These are phyloP conservation scores for Strongylocentrotus purpuratus DNA, from an alignment of 35 echinoderm and acorn worm genomes.

Conservation along the genomic window DNA sequence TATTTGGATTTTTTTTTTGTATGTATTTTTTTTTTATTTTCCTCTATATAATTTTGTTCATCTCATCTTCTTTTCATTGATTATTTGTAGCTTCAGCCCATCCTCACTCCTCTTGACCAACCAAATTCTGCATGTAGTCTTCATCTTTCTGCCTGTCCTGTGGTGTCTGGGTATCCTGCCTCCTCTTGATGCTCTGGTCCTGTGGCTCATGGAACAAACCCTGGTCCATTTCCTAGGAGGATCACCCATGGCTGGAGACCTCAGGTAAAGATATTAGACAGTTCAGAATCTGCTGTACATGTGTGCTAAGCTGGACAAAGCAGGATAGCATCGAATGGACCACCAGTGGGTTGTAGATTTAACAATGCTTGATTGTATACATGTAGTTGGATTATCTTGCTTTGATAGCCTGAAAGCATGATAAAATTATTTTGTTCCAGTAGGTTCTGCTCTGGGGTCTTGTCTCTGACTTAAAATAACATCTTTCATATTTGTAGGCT, in stretches of 20 bases:
- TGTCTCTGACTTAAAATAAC: no score
- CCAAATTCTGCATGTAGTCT: conserved; percentile 76
- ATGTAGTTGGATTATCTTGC: no score
- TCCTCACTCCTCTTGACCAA: conserved; percentile 38
- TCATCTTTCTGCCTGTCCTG: conserved; percentile 74
- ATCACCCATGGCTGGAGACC: conserved; percentile 86
- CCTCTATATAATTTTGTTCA: background rate
- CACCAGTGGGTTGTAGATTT: no score
- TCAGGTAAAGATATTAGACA: conserved; percentile 66
- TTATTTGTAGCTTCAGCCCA: conserved; percentile 47
- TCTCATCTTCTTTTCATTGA: no score
- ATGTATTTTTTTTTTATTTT: background rate
- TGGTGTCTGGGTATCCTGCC: conserved; percentile 76
- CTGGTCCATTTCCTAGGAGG: conserved; percentile 73
- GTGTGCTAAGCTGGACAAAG: no score
- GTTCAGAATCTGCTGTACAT: no score
- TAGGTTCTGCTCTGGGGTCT: no score
- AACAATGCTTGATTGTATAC: no score
- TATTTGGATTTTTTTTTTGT: background rate
- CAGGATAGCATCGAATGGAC: background rate
- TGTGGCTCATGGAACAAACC: conserved; percentile 84
- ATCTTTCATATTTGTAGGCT: no score
- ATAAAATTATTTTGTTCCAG: no score
- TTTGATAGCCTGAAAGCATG: no score
- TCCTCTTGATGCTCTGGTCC: conserved; percentile 74